These are phyloP conservation scores for Trematomus bernacchii DNA, from an alignment of 2,797 vertebrate species.

Conservation along the genomic window DNA sequence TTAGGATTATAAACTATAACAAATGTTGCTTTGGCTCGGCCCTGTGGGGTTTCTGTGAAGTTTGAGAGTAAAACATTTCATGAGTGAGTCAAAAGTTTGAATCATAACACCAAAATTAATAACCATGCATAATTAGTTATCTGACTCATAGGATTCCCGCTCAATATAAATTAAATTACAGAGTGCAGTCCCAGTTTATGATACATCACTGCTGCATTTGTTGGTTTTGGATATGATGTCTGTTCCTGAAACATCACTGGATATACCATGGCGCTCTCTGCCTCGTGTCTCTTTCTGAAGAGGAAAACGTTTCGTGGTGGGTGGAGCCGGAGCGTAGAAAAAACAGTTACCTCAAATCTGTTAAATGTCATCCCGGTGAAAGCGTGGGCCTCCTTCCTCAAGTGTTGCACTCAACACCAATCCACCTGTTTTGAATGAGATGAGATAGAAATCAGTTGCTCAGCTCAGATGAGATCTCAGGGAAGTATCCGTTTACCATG, in stretches of 20 bases:
- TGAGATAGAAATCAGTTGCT: constrained; percentile 39
- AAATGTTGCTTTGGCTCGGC: constrained; percentile 22
- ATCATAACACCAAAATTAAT: constrained; percentile 36
- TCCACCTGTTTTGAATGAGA: constrained; percentile 40
- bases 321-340: background rate
- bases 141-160: constrained; percentile 36
- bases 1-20: constrained; percentile 37
- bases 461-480: constrained; percentile 54
- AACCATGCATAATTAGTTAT: constrained; percentile 39
- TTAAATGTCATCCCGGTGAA: background rate
- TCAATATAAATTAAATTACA: constrained; percentile 30
- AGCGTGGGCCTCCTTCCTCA: constrained; percentile 21
- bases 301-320: background rate
- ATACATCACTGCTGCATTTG: constrained; percentile 28
- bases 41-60: background rate
- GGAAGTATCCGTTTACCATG: constrained; percentile 46
- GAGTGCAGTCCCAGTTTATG: background rate
- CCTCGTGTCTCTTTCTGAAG: constrained; percentile 22
- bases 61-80: constrained; percentile 31
- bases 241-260: constrained; percentile 33
- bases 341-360: constrained; percentile 11
- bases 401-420: constrained; percentile 12
- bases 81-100: constrained; percentile 22
- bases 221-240: constrained; percentile 48
- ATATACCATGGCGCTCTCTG: background rate